A percentile compares a stretch with the other conserved stretches of the same genome.
phyloP scores from a whole-genome alignment of 2,888 invertebrate genomes.

The Drosophila diplacantha region DNA sequence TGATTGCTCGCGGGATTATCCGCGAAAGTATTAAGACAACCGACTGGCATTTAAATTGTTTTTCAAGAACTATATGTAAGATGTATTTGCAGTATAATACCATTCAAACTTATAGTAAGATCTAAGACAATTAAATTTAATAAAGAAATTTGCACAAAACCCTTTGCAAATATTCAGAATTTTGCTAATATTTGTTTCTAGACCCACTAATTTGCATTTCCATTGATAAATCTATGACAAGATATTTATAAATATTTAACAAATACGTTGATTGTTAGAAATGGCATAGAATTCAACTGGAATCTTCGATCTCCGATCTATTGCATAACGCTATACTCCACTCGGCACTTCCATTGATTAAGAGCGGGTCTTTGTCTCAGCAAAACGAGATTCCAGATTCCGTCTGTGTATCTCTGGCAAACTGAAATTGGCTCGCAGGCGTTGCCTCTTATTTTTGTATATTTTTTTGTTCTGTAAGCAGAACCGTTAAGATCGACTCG shows the following conservation, averaged over 20 bases:
- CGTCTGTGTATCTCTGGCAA: conserved; percentile 20
- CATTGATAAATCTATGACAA: neutral
- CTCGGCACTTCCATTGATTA: conserved; percentile 32
- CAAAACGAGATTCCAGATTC: conserved; percentile 22
- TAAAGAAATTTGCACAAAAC: too few species aligned
- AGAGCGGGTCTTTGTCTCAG: conserved; percentile 28
- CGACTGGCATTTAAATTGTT: neutral
- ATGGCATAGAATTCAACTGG: conserved; percentile 7
- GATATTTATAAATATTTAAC: neutral
- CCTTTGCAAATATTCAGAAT: neutral
- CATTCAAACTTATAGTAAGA: too few species aligned
- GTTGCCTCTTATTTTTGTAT: conserved; percentile 7
- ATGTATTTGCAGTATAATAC: neutral
- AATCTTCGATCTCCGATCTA: conserved; percentile 20
- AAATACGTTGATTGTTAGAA: neutral
- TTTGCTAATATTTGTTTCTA: neutral
- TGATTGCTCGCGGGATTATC: conserved; percentile 24
- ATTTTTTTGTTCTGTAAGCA: conserved; percentile 18
- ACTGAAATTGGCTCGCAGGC: conserved; percentile 9
- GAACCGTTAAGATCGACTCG: conserved; percentile 46
- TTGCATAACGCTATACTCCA: conserved; percentile 19
- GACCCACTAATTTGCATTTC: neutral
- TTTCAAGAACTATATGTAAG: neutral
- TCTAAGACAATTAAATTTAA: neutral
- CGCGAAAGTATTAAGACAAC: neutral